Percentiles rank a stretch among this genome's conserved stretches.
These are phyloP conservation scores for Oryzias celebensis DNA, from an alignment of 2,113 vertebrate genomes.

Conservation along the genomic window DNA sequence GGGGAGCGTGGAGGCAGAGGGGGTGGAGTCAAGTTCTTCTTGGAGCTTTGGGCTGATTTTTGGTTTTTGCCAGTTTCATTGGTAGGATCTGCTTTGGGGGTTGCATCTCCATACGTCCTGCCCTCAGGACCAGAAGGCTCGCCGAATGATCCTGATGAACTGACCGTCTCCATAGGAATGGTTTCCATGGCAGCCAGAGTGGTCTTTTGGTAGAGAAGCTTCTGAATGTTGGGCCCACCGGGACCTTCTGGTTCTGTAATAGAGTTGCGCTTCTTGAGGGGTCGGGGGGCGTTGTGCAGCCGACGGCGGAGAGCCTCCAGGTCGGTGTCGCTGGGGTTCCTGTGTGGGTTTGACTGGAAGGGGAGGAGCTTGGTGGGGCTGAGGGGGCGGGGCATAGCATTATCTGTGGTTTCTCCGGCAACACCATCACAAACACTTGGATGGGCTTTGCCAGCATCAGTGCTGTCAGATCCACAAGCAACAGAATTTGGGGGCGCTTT, in stretches of 20 bases:
- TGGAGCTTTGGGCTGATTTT: slow-evolving; percentile 12
- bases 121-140: slow-evolving; percentile 46
- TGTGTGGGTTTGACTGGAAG: slow-evolving; percentile 88
- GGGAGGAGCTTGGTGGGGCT: slow-evolving; percentile 95
- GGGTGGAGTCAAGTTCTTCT: slow-evolving; percentile 56
- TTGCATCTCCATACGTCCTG: slow-evolving; percentile 29
- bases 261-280: slow-evolving; percentile 92
- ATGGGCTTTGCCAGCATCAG: slow-evolving; percentile 66
- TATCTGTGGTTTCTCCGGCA: slow-evolving; percentile 70
- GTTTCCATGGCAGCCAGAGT: slow-evolving; percentile 94
- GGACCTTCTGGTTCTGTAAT: slow-evolving; percentile 95
- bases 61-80: slow-evolving; percentile 12
- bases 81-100: background rate
- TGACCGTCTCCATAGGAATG: slow-evolving; percentile 61
- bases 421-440: slow-evolving; percentile 33
- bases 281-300: slow-evolving; percentile 88
- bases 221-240: slow-evolving; percentile 91
- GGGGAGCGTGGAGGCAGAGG: slow-evolving; percentile 55
- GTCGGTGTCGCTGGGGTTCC: slow-evolving; percentile 88
- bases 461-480: slow-evolving; percentile 10
- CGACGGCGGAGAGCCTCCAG: slow-evolving; percentile 86
- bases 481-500: slow-evolving; percentile 33
- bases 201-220: slow-evolving; percentile 92
- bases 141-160: slow-evolving; percentile 42
- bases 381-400: slow-evolving; percentile 85